Evolutionary conservation across 2,797 vertebrate genomes (phyloP), one percentile per base, ranked within the genome.

Genomic region (Buceros bicornis): DNA sequence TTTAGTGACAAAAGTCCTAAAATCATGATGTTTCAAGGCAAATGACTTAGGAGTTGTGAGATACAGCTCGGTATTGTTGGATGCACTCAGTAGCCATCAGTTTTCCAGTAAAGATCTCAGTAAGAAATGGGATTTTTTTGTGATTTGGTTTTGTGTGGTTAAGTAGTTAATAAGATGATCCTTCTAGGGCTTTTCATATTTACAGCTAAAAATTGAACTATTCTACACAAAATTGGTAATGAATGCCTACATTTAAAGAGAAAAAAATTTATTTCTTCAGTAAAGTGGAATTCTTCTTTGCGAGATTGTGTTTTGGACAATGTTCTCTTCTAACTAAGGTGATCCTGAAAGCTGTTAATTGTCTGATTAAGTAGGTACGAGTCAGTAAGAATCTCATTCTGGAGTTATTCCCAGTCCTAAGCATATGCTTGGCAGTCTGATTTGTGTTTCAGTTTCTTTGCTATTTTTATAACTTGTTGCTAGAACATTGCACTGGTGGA

Each of bases 381-480:
- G 47, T 40, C 24, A 82, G 65, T 58, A 90, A 81, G 76, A 70
- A 86, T 79, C 53, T 60, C 56, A 31, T 74, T 91, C 82, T 94
- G 62, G 91, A 94, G 42, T 47, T 94, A 54, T 25, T 95, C 60
- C 61, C 65, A 85, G 92, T 95, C 78, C 66, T 57, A 90, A 90
- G 65, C 89, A 19, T 54, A 42, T 53, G 13, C 74, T 43, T 96
- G 79, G 53, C 51, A 73, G 58, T 89, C 61, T 53, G 43, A n/a
- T 73, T 87, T 92, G 61, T 67, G 89, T 87, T 96, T 93, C 50
- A 66, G 31, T 85, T 90, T 83, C 86, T 85, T 84, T 73, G 74
- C 74, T 96, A n/a, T 93, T 95, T 95, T 95, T 82, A n/a, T 69
- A 73, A 50, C 77, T 82, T 82, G 31, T 33, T 94, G 40, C 86